These are phyloP conservation scores for Chiloscyllium plagiosum DNA, from an alignment of 2,113 vertebrate genomes.

Conservation along the genomic window DNA sequence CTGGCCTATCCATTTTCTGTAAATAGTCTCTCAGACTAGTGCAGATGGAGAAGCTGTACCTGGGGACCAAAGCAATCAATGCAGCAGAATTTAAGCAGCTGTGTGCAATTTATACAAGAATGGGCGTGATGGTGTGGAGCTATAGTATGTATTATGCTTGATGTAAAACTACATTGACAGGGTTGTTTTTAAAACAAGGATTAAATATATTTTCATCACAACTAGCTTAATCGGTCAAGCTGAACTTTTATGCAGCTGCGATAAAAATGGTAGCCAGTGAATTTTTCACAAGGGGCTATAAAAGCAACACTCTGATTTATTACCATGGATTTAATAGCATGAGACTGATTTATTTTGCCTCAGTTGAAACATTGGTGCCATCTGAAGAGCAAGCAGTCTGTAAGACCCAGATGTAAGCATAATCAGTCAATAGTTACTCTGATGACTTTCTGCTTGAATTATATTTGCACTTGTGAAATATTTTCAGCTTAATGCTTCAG, in stretches of 20 bases:
- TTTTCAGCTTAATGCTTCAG: conserved; percentile 3
- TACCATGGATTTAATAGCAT: conserved; percentile 59
- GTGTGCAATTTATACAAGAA: conserved; percentile 49
- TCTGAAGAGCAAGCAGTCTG: conserved; percentile 49
- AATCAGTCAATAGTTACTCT: conserved; percentile 22
- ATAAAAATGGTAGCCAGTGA: conserved; percentile 50
- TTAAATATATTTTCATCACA: neutral
- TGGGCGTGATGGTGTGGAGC: conserved; percentile 42
- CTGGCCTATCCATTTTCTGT: conserved; percentile 53
- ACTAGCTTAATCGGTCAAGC: conserved; percentile 24
- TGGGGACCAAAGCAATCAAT: conserved; percentile 53
- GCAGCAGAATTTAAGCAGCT: conserved; percentile 52
- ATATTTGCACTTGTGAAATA: conserved; percentile 7
- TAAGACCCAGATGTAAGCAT: conserved; percentile 30
- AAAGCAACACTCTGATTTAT: conserved; percentile 61
- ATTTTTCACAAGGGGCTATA: conserved; percentile 51
- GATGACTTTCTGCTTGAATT: conserved; percentile 22
- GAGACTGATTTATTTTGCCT: conserved; percentile 64
- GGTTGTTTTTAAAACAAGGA: neutral
- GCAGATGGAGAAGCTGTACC: conserved; percentile 58
- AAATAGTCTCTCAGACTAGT: conserved; percentile 53
- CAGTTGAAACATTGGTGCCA: conserved; percentile 52
- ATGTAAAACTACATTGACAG: conserved; percentile 40
- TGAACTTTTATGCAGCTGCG: conserved; percentile 50
- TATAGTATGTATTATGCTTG: conserved; percentile 42